A percentile compares a stretch with the other conserved stretches of the same genome.
phyloP scores from a whole-genome alignment of 2,797 vertebrate species.

The Fistularia tabacaria region DNA sequence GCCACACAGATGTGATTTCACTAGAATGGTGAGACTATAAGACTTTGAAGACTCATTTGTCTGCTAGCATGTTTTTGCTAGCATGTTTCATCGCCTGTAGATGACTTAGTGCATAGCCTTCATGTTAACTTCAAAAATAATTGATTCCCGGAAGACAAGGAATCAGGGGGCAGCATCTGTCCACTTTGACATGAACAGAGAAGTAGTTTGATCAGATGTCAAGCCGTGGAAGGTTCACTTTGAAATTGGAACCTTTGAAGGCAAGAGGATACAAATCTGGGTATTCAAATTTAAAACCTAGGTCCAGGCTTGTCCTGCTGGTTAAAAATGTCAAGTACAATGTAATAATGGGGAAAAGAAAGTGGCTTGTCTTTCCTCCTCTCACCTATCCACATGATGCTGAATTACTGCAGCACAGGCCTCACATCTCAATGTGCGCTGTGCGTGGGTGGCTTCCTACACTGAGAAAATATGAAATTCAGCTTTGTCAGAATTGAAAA shows the following conservation, averaged over 20 bases:
- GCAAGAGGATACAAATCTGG: conserved; percentile 4
- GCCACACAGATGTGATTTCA: too few relatives aligned
- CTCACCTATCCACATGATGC: conserved; percentile 3
- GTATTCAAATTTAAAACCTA: conserved; percentile 22
- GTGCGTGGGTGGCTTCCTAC: conserved; percentile 47
- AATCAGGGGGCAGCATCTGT: conserved; percentile 17
- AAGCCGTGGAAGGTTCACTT: too few relatives aligned
- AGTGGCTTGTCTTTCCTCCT: background rate
- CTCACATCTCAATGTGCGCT: conserved; percentile 18
- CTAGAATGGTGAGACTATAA: too few relatives aligned
- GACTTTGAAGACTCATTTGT: too few relatives aligned
- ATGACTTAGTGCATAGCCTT: background rate
- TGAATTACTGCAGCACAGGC: conserved; percentile 25
- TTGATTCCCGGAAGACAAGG: conserved; percentile 27
- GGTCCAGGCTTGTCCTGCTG: conserved; percentile 2
- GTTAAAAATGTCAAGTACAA: conserved; percentile 12
- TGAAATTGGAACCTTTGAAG: too few relatives aligned
- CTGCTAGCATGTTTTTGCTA: too few relatives aligned
- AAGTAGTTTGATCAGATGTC: too few relatives aligned
- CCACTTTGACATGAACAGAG: conserved; percentile 19
- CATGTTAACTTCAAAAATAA: conserved; percentile 32
- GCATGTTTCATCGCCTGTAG: too few relatives aligned
- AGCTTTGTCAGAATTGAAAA: conserved; percentile 59
- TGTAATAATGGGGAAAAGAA: conserved; percentile 9
- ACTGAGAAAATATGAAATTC: conserved; percentile 40